Conservation (phyloP, 2,888 invertebrate species). For the Coelinius sp. region DNA sequence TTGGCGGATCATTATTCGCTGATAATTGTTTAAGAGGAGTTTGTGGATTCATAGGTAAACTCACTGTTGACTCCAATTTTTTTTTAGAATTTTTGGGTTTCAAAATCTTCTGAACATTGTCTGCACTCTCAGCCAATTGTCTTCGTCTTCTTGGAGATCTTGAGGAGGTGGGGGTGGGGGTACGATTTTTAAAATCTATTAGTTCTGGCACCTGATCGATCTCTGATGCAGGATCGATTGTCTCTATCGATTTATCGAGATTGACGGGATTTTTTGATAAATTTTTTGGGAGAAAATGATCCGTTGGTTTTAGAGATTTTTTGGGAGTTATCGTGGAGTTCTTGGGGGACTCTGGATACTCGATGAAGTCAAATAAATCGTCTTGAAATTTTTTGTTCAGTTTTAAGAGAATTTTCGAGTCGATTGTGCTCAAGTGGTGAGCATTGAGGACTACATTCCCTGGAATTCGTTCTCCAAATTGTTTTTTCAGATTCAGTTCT, state of each 20-base stretch:
- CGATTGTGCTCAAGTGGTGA: constrained; percentile 58
- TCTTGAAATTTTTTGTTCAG: constrained; percentile 49
- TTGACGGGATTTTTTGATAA: constrained; percentile 45
- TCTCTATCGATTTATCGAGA: constrained; percentile 52
- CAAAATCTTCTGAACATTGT: constrained; percentile 20
- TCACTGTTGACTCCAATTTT: not conserved
- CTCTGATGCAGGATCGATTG: constrained; percentile 38
- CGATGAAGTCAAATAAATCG: constrained; percentile 57
- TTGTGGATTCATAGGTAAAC: not conserved
- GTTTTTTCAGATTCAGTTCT: constrained; percentile 55
- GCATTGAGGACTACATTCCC: constrained; percentile 64
- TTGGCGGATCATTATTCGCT: not conserved
- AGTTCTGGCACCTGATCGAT: constrained; percentile 42
- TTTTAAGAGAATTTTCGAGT: constrained; percentile 39
- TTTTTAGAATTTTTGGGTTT: constrained; percentile 18
- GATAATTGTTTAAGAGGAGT: not conserved
- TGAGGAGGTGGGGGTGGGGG: constrained; percentile 1
- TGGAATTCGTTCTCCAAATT: constrained; percentile 59
- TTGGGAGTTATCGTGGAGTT: constrained; percentile 29
- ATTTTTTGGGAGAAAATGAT: constrained; percentile 55
- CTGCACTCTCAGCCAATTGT: constrained; percentile 28
- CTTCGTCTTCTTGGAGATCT: constrained; percentile 26
- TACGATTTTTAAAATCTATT: constrained; percentile 35
- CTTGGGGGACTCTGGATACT: constrained; percentile 44
- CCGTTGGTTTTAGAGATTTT: constrained; percentile 53